These are phyloP conservation scores for Tympanoctomys barrerae DNA, from an alignment of 2,797 vertebrate genomes.

Conservation along the genomic window DNA sequence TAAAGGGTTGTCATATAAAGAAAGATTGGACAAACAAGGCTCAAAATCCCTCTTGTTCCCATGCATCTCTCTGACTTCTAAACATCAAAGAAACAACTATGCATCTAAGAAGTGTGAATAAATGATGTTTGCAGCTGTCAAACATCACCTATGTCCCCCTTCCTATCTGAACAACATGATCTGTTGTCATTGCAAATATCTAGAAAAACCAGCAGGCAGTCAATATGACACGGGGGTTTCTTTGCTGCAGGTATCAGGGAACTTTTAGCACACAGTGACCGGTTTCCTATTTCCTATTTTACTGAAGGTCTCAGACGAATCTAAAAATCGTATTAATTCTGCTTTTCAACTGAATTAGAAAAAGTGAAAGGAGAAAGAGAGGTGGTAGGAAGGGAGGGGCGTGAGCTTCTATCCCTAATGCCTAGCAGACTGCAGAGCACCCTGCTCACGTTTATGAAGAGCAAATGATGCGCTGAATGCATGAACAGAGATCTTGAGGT, in stretches of 20 bases:
- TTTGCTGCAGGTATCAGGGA: not conserved
- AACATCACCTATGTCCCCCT: not conserved
- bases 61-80: constrained; percentile 1
- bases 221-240: not conserved
- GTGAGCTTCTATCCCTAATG: not conserved
- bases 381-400: not conserved
- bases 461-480: not conserved
- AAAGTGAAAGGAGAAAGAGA: not conserved
- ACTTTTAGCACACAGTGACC: not conserved
- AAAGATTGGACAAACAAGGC: not conserved
- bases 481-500: not conserved
- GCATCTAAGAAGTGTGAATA: not conserved
- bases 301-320: not conserved
- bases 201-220: not conserved
- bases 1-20: not conserved
- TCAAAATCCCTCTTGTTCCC: not conserved
- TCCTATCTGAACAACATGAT: not conserved
- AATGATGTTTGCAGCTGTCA: not conserved
- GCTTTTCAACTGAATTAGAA: not conserved
- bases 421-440: not conserved
- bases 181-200: not conserved
- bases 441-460: not conserved
- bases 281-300: not conserved
- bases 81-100: not conserved
- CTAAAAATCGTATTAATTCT: not conserved